Evolutionary conservation across 2,888 invertebrate species (phyloP).

Genomic region (Automeris io): DNA sequence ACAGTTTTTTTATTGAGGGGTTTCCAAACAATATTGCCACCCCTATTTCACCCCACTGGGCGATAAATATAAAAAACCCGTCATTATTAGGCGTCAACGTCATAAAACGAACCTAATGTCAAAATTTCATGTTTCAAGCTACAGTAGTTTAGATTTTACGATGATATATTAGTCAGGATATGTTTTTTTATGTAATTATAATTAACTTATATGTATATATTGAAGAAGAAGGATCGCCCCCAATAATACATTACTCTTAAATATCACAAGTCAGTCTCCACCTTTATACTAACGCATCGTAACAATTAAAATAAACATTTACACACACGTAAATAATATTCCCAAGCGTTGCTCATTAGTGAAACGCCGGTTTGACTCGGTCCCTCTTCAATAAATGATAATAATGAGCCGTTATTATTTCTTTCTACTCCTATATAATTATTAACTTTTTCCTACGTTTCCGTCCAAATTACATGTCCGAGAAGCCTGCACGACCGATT

Average conservation of each 20-base stretch:
- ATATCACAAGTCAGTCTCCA: too few species aligned
- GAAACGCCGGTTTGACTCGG: constrained; percentile 27
- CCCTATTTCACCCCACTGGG: too few species aligned
- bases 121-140: too few species aligned
- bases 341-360: constrained; percentile 40
- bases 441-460: constrained; percentile 58
- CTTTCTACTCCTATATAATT: constrained; percentile 56
- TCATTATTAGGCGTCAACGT: too few species aligned
- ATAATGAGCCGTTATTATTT: constrained; percentile 63
- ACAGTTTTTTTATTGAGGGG: too few species aligned
- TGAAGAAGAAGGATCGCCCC: neutral
- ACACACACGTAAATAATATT: constrained; percentile 18
- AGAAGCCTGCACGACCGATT: neutral
- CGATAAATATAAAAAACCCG: too few species aligned
- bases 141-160: too few species aligned
- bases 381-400: constrained; percentile 43
- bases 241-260: neutral
- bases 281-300: constrained; percentile 1
- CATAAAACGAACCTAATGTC: too few species aligned
- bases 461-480: constrained; percentile 49
- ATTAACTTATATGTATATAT: too few species aligned
- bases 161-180: too few species aligned
- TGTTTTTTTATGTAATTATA: too few species aligned
- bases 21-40: too few species aligned
- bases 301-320: neutral